Evolutionary conservation across 2,888 invertebrate species (phyloP), one percentile per base, ranked within the genome.

Genomic region (Pyrgus malvae): DNA sequence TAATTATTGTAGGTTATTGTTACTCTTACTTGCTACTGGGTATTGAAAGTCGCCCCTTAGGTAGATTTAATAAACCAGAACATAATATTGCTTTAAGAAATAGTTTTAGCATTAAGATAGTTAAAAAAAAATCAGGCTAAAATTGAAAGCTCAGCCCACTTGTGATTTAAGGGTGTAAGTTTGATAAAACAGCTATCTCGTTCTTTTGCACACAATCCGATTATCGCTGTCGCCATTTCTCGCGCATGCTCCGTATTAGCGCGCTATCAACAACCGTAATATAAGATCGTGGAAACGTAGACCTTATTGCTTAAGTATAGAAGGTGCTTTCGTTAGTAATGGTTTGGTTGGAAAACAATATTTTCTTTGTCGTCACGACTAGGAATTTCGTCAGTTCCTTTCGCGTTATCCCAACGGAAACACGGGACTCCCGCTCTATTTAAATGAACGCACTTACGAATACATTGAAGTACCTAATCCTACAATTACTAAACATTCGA

Each of bases 191-290:
- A 33, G 38, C 57, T 53, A 60, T 77, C 78, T 62, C 69, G 57
- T 64, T 78, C 69, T 51, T 27, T 57, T 62, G 41, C 48, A 33
- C 17, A 29, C 23, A 55, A 51, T 58, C 57, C 23, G 6, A 31
- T 23, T 29, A n/a, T 4, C 9, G 53, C 40, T 25, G 57, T 60
- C 56, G 25, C 41, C 27, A 59, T 40, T 62, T 35, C 44, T 9
- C 76, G 84, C 87, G 86, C 86, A 86, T 85, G 86, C 85, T 78
- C 82, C 54, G 60, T 68, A 58, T 44, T 50, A 23, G 5, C 11
- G 17, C 21, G 11, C 11, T 11, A 19, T 11, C 6, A 11, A 62
- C 59, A 62, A 65, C 62, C 66, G 63, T 69, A 69, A 56, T 59
- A 68, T 70, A 65, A 61, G 57, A 19, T 17, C 11, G n/a, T 6